Conservation (phyloP, 37 sponge, comb jelly and placozoan species). For the Axinella damicornis region DNA sequence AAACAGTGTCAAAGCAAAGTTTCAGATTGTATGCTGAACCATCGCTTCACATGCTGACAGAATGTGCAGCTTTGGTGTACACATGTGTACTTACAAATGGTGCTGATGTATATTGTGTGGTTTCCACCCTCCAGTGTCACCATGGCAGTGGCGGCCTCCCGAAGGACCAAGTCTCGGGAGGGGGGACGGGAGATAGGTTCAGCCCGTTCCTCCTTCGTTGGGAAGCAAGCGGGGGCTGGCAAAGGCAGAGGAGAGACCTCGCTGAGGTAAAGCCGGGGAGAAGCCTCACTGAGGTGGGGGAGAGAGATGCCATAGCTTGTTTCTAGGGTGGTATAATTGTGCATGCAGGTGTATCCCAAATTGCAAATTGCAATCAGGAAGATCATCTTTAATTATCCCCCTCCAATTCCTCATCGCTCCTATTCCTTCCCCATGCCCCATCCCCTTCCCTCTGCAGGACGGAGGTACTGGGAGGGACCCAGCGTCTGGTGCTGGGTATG, state of each 20-base stretch:
- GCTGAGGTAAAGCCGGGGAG: background rate
- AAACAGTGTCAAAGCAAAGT: background rate
- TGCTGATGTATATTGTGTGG: too few species aligned
- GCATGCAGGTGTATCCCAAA: too few species aligned
- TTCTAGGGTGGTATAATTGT: too few species aligned
- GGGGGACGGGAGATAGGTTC: background rate
- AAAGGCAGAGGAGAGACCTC: background rate
- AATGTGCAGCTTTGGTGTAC: background rate
- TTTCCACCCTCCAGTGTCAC: background rate
- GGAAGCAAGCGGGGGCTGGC: background rate
- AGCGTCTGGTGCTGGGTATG: conserved; percentile 82
- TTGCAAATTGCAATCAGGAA: too few species aligned
- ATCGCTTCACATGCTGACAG: too few species aligned
- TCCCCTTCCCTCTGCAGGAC: conserved; percentile 34
- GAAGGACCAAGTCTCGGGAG: conserved; percentile 45
- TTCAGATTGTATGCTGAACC: background rate
- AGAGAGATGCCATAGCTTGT: too few species aligned
- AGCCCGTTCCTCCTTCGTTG: too few species aligned
- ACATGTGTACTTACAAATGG: too few species aligned
- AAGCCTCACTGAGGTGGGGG: too few species aligned
- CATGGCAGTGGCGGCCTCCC: conserved; percentile 9
- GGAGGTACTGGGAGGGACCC: conserved; percentile 75
- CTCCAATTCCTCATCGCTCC: background rate
- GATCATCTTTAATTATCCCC: too few species aligned
- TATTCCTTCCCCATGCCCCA: too few species aligned